Conservation (phyloP, 2,797 vertebrate genomes). For the Spinus olivaceus region DNA sequence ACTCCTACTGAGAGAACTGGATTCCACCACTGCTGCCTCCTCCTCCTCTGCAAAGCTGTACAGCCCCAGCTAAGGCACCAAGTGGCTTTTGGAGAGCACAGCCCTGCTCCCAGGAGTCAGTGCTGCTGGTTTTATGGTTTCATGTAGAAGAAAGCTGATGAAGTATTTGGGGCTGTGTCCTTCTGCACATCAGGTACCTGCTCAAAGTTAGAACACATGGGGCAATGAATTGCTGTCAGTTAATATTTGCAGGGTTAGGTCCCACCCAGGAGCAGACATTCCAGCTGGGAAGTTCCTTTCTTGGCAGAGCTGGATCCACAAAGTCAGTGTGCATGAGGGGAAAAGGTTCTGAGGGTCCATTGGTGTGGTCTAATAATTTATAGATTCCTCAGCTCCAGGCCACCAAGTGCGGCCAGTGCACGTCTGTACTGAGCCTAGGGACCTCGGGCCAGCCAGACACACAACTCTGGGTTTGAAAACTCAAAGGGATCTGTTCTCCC, state of each 20-base stretch:
- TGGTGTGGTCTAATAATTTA: neutral
- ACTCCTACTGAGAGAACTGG: neutral
- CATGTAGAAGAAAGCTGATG: neutral
- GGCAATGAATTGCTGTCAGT: neutral
- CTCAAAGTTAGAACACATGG: neutral
- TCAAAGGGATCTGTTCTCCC: neutral
- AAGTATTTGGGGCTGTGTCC: neutral
- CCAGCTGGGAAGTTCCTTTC: neutral
- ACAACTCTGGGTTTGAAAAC: neutral
- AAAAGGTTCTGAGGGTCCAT: neutral
- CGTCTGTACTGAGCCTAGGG: neutral
- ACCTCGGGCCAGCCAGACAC: neutral
- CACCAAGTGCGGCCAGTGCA: neutral
- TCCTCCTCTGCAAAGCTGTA: neutral
- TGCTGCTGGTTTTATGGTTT: neutral
- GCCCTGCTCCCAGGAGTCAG: neutral
- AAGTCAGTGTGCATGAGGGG: rapidly evolving
- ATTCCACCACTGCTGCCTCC: neutral
- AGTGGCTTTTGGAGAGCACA: neutral
- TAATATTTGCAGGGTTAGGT: neutral
- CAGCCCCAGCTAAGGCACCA: neutral
- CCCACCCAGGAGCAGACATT: neutral
- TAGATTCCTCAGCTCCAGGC: neutral
- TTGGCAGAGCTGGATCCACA: neutral
- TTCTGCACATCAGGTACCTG: neutral